phyloP scores from a whole-genome alignment of 2,888 invertebrate genomes.

The Microctonus hyperodae region DNA sequence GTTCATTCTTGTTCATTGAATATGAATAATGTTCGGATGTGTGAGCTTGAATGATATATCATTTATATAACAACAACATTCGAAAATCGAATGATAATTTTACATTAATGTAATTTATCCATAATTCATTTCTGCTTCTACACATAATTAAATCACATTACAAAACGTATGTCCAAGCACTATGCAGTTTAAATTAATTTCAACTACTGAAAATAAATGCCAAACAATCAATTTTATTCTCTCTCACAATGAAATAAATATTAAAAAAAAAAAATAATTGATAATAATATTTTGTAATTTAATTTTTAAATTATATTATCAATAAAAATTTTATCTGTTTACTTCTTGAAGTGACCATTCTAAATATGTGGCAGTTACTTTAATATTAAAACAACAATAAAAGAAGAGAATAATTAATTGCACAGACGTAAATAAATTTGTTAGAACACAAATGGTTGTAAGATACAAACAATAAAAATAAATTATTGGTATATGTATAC shows the following conservation, averaged over 20 bases:
- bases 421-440: background rate
- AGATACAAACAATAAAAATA: background rate
- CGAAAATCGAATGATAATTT: slow-evolving; percentile 17
- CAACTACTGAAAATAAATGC: too few species aligned
- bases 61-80: slow-evolving; percentile 2
- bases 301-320: background rate
- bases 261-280: too few species aligned
- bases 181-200: background rate
- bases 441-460: background rate
- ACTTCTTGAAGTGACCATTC: background rate
- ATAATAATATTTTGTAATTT: too few species aligned
- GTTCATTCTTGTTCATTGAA: slow-evolving; percentile 33
- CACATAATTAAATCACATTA: background rate
- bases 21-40: slow-evolving; percentile 28
- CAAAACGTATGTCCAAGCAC: background rate
- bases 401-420: background rate
- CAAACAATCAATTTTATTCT: too few species aligned
- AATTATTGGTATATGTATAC: background rate
- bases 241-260: too few species aligned
- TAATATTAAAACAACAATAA: background rate
- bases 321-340: background rate
- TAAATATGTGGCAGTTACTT: background rate
- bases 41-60: slow-evolving; percentile 12
- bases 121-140: background rate
- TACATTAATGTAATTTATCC: background rate